Evolutionary conservation across 2,797 vertebrate species (phyloP), one percentile per base, ranked within the genome.

Genomic region (Characodon lateralis): DNA sequence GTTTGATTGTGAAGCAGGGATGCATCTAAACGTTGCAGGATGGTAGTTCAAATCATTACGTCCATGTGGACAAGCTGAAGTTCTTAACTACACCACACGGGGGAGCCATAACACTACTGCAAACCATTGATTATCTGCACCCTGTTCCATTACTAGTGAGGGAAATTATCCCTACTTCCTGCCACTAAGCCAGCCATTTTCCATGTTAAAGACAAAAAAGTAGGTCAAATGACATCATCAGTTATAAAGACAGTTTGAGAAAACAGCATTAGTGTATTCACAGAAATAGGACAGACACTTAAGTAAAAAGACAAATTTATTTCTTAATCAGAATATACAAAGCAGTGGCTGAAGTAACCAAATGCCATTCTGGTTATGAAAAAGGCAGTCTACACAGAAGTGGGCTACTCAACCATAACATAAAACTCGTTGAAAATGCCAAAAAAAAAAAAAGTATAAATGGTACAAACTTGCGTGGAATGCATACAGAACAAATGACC

Each of bases 241-340:
- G 78, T 78, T 82, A 72, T 14, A 83, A 83, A 78, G 61, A 59
- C 53, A 53, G 10, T 74, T 84, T 81, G 70, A 61, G 55, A 73
- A 74, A 59, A 50, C 73, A 75, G 22, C 3, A 14, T 77, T 61
- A 12, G 69, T 31, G 2, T 48, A 24, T 12, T 70, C 73, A 72
- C 28, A 73, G 43, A 83, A 75, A 86, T 26, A 88, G 50, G 58
- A 65, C 63, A 81, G 28, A 78, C 78, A 51, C 74, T 87, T 91
- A 88, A 91, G 92, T 96, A 96, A 96, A 96, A 96, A 96, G 95
- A 96, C 96, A 96, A 96, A 95, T 94, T 95, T 96, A 94, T 96
- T 96, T 96, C 87, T 96, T 96, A 94, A 95, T 96, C 96, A 96
- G 96, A 97, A 96, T 96, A 96, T 96, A 97, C 96, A 97, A 96